These are phyloP conservation scores for Neria commutata DNA, from an alignment of 2,888 invertebrate genomes.

Conservation along the genomic window DNA sequence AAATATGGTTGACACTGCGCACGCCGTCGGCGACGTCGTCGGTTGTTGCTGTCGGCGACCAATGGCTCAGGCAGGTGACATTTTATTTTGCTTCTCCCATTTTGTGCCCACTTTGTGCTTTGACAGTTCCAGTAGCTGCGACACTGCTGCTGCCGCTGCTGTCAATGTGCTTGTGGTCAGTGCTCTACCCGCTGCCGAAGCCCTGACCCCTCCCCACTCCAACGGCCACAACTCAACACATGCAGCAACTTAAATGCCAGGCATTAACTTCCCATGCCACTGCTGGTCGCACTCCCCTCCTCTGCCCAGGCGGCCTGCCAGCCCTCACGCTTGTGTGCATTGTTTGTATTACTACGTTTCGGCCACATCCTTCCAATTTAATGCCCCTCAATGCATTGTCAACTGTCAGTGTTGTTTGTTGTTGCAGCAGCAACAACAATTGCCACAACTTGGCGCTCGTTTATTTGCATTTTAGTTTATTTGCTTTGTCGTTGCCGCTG, in stretches of 20 bases:
- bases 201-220: background rate
- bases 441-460: background rate
- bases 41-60: no score
- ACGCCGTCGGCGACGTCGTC: no score
- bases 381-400: conserved; percentile 45
- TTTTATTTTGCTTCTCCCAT: background rate
- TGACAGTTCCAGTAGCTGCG: conserved; percentile 11
- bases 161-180: background rate
- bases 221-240: background rate
- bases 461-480: background rate
- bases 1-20: background rate
- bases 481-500: conserved; percentile 19
- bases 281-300: no score
- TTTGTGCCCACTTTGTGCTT: background rate
- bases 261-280: no score
- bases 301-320: no score
- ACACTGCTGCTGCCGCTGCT: background rate
- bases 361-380: conserved; percentile 28
- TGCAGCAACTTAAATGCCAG: no score
- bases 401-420: conserved; percentile 47
- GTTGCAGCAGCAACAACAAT: no score
- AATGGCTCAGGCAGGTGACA: background rate
- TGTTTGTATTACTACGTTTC: conserved; percentile 16
- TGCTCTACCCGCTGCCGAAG: background rate
- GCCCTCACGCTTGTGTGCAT: background rate